A percentile compares a stretch with the other conserved stretches of the same genome.
These are phyloP conservation scores for Zosterops japonicus DNA, from an alignment of 2,113 vertebrate species.

Conservation along the genomic window DNA sequence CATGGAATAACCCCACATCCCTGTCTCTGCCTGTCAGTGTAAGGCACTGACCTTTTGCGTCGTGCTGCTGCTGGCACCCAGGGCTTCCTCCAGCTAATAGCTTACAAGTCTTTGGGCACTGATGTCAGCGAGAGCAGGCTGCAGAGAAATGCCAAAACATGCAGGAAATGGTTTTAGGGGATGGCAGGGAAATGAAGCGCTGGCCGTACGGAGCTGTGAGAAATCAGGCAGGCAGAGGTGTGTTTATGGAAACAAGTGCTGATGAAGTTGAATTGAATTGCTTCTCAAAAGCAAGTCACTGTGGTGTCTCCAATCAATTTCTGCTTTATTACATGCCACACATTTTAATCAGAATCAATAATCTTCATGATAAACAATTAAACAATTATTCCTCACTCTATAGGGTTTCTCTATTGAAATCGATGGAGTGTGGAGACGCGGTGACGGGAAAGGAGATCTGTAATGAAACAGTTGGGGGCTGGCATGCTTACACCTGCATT, in stretches of 20 bases:
- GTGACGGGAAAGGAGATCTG: neutral
- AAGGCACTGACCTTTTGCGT: constrained; percentile 32
- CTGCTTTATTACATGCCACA: constrained; percentile 71
- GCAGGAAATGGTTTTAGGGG: neutral
- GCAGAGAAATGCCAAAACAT: neutral
- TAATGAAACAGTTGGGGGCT: neutral
- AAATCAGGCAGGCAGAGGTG: neutral
- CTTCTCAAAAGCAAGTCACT: constrained; percentile 49
- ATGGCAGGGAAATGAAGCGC: neutral
- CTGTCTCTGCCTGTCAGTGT: constrained; percentile 41
- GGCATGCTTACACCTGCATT: neutral
- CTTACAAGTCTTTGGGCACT: constrained; percentile 28
- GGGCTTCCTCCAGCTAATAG: constrained; percentile 41
- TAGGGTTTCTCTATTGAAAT: constrained; percentile 72
- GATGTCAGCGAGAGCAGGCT: neutral
- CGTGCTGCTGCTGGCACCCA: neutral
- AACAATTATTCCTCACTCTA: constrained; percentile 78
- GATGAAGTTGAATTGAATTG: constrained; percentile 62
- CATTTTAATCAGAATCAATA: constrained; percentile 80
- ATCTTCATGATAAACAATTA: constrained; percentile 78
- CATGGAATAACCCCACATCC: neutral
- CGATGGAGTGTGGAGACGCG: constrained; percentile 22
- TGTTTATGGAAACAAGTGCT: constrained; percentile 41
- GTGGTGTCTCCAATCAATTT: constrained; percentile 52
- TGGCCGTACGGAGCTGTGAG: neutral